phyloP scores from a whole-genome alignment of 2,888 invertebrate species.

The Tipula confusa region DNA sequence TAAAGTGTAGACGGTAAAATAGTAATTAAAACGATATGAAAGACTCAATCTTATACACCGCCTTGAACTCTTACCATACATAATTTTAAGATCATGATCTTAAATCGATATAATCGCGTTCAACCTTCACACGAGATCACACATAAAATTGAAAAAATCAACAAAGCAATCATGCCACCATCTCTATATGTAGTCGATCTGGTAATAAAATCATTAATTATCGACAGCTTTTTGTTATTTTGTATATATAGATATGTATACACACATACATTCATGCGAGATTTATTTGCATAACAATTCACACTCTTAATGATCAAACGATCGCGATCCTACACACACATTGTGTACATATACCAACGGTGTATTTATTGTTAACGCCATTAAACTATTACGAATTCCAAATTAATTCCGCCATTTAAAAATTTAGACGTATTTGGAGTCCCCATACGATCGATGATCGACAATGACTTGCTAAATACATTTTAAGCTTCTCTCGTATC shows the following conservation, averaged over 20 bases:
- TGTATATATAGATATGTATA: no score
- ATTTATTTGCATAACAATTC: slow-evolving; percentile 14
- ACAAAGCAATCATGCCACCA: not conserved
- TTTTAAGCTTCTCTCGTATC: not conserved
- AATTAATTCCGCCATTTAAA: not conserved
- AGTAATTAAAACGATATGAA: not conserved
- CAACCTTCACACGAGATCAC: slow-evolving; percentile 6
- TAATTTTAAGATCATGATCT: not conserved
- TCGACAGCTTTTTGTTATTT: not conserved
- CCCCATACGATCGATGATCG: not conserved
- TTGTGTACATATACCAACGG: not conserved
- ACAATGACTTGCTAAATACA: not conserved
- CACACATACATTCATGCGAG: no score
- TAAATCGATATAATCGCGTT: not conserved
- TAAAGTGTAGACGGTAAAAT: not conserved
- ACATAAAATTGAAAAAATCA: not conserved
- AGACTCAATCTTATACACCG: not conserved
- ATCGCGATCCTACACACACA: not conserved
- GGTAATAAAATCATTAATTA: not conserved
- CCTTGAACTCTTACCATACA: not conserved
- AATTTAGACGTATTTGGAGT: not conserved
- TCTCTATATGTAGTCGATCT: not conserved
- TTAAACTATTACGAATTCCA: not conserved
- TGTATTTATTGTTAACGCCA: not conserved
- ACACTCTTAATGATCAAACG: not conserved